Percentiles rank a stretch among this genome's conserved stretches.
Evolutionary conservation across 2,797 vertebrate genomes (phyloP).

Genomic region (Pteropus rufus): DNA sequence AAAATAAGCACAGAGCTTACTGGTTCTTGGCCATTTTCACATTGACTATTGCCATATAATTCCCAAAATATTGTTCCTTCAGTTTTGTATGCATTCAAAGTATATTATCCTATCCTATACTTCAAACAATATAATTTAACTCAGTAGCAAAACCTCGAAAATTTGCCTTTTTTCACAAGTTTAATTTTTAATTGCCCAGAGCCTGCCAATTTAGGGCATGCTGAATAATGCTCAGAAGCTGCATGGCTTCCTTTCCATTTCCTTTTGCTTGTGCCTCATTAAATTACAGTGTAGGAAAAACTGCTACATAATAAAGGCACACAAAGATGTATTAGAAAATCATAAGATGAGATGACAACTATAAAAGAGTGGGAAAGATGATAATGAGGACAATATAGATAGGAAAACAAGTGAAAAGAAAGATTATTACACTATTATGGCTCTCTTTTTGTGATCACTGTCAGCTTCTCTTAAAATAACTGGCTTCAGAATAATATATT

Average conservation of each 20-base stretch:
- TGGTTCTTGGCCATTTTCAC: background rate
- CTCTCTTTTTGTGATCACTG: background rate
- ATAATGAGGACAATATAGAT: background rate
- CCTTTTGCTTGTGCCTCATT: conserved; percentile 25
- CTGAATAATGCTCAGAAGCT: background rate
- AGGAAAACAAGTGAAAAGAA: background rate
- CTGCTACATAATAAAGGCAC: background rate
- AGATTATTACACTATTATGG: background rate
- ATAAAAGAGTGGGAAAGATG: background rate
- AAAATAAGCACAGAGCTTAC: conserved; percentile 31
- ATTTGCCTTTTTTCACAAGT: conserved; percentile 33
- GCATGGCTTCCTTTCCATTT: background rate
- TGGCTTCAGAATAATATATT: background rate
- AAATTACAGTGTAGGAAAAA: conserved; percentile 40
- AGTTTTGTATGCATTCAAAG: background rate
- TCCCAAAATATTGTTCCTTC: background rate
- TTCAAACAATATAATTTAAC: conserved; percentile 12
- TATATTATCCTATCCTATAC: background rate
- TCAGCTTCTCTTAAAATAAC: background rate
- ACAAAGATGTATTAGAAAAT: background rate
- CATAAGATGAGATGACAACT: background rate
- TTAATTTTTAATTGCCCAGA: conserved; percentile 40
- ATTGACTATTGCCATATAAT: background rate
- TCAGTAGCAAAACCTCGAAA: background rate
- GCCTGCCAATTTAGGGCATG: background rate